Conservation (phyloP, 2,113 vertebrate genomes). For the Scolopax mira region DNA sequence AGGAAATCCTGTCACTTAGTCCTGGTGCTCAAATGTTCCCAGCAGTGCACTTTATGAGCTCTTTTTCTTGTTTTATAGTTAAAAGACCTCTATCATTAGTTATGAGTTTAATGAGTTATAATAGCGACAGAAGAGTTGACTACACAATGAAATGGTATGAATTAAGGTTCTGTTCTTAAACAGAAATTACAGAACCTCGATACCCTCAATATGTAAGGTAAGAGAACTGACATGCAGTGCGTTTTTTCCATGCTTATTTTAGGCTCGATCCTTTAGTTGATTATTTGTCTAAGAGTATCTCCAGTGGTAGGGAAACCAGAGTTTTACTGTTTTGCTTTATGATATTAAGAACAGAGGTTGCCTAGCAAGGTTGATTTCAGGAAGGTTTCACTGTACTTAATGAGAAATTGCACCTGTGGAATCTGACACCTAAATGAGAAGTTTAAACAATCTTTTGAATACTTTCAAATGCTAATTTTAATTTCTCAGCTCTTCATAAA, state of each 20-base stretch:
- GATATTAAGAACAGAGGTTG: neutral
- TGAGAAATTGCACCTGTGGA: constrained; percentile 71
- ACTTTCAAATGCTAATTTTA: constrained; percentile 85
- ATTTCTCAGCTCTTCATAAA: constrained; percentile 73
- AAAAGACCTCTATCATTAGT: neutral
- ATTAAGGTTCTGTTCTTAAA: neutral
- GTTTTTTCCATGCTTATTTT: accelerated
- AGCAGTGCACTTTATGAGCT: neutral
- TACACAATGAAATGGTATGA: neutral
- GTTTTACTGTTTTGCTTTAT: neutral
- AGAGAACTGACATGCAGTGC: neutral
- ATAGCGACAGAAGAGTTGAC: neutral
- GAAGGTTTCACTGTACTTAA: constrained; percentile 57
- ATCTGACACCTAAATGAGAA: constrained; percentile 53
- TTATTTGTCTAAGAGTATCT: neutral
- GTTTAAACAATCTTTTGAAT: constrained; percentile 71
- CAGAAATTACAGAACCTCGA: neutral
- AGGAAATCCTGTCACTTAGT: neutral
- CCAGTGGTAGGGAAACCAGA: neutral
- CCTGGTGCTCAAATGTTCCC: neutral
- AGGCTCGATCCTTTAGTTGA: neutral
- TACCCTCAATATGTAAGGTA: neutral
- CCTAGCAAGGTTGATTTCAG: constrained; percentile 1
- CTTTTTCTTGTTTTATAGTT: neutral
- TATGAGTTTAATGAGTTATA: neutral